Percentiles rank a stretch among this genome's conserved stretches.
These are phyloP conservation scores for Alouatta palliata DNA, from an alignment of 2,113 vertebrate genomes.

Conservation along the genomic window DNA sequence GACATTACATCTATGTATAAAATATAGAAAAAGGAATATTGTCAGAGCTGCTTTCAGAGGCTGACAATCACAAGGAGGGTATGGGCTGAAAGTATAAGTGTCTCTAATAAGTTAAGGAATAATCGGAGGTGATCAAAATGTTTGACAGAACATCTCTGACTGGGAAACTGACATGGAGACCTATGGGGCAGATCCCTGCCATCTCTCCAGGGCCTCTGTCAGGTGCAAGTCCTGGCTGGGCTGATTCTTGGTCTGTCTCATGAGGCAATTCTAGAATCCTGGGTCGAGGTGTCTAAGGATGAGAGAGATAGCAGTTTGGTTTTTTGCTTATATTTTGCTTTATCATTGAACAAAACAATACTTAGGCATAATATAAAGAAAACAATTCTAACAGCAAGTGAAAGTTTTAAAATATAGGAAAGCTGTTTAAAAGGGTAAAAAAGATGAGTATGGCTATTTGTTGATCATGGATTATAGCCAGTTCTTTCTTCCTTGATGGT, in stretches of 20 bases:
- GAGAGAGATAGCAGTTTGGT: background rate
- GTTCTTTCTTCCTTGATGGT: conserved; percentile 4
- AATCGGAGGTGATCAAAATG: background rate
- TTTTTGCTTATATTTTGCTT: background rate
- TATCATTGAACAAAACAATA: background rate
- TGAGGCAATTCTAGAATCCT: background rate
- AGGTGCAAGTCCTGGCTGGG: too few species aligned
- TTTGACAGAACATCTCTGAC: background rate
- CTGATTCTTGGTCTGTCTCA: background rate
- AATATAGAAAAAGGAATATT: background rate
- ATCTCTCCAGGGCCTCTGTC: background rate
- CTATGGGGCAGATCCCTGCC: rapidly evolving
- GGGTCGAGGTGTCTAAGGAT: background rate
- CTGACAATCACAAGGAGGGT: background rate
- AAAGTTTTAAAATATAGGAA: background rate
- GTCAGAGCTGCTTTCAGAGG: background rate
- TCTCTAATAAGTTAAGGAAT: background rate
- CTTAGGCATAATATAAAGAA: background rate
- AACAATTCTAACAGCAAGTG: background rate
- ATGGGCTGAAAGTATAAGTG: background rate
- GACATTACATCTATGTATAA: background rate
- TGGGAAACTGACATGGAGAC: background rate
- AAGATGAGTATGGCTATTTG: background rate
- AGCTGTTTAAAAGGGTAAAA: background rate
- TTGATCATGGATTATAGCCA: background rate